These are phyloP conservation scores for Philotrypesis tridentata DNA, from an alignment of 1,140 invertebrate species.

Conservation along the genomic window DNA sequence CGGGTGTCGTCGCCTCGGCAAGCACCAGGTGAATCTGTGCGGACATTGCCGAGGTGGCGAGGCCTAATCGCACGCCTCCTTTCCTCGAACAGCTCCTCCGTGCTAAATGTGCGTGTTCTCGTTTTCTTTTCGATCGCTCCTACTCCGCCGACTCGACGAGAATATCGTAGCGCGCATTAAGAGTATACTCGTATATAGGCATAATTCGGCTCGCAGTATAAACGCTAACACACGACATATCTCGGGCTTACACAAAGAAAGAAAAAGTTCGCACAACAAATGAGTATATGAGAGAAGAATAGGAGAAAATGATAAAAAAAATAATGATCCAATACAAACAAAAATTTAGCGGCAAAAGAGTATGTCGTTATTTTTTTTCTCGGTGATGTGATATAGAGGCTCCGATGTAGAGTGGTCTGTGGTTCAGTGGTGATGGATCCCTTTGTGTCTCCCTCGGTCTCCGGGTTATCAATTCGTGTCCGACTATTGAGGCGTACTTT, in stretches of 20 bases:
- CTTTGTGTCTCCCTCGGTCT: constrained; percentile 28
- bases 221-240: constrained; percentile 2
- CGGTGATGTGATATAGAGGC: constrained; percentile 34
- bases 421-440: constrained; percentile 32
- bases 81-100: neutral
- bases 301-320: neutral
- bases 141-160: neutral
- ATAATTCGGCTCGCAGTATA: constrained; percentile 25
- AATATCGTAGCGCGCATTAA: neutral
- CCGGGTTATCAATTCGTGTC: constrained; percentile 38
- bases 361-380: constrained; percentile 13
- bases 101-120: neutral
- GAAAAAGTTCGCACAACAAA: constrained; percentile 12
- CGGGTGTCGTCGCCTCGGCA: neutral
- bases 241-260: neutral
- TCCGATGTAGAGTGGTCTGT: constrained; percentile 33
- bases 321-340: neutral
- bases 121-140: neutral
- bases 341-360: constrained; percentile 23
- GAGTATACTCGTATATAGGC: neutral
- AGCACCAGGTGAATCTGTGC: neutral
- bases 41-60: neutral
- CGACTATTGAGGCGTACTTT: constrained; percentile 23
- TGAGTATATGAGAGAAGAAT: neutral
- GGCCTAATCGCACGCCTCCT: neutral